phyloP scores from a whole-genome alignment of 2,888 invertebrate species.

The Timema cristinae region DNA sequence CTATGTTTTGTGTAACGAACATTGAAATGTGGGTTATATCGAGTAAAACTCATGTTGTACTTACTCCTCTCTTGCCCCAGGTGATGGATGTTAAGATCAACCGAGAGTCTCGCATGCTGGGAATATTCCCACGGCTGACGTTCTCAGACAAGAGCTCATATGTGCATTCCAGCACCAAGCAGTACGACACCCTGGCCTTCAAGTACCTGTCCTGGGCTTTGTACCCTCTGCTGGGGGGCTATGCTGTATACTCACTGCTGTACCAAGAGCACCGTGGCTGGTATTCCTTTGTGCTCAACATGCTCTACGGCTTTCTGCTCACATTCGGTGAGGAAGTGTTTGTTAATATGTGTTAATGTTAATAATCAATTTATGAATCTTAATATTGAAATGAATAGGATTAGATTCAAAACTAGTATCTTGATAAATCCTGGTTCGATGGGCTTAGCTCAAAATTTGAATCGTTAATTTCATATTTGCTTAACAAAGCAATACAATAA shows the following conservation, averaged over 20 bases:
- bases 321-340: slow-evolving; percentile 64
- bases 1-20: no score
- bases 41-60: no score
- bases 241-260: slow-evolving; percentile 89
- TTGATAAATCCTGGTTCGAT: no score
- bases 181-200: slow-evolving; percentile 94
- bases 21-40: no score
- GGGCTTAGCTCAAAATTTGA: no score
- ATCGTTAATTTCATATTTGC: no score
- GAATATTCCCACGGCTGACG: slow-evolving; percentile 71
- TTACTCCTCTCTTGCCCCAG: slow-evolving; percentile 32
- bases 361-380: background rate
- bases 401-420: no score
- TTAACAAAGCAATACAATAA: no score
- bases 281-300: slow-evolving; percentile 96
- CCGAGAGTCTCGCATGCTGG: slow-evolving; percentile 68
- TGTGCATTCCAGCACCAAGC: slow-evolving; percentile 86
- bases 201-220: slow-evolving; percentile 94
- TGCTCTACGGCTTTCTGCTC: slow-evolving; percentile 95
- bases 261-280: slow-evolving; percentile 98
- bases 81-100: slow-evolving; percentile 79
- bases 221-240: slow-evolving; percentile 90
- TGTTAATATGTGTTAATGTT: background rate
- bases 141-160: slow-evolving; percentile 96
- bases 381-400: no score